Evolutionary conservation across 2,113 vertebrate genomes (phyloP), one percentile per base, ranked within the genome.

Genomic region (Panthera tigris): DNA sequence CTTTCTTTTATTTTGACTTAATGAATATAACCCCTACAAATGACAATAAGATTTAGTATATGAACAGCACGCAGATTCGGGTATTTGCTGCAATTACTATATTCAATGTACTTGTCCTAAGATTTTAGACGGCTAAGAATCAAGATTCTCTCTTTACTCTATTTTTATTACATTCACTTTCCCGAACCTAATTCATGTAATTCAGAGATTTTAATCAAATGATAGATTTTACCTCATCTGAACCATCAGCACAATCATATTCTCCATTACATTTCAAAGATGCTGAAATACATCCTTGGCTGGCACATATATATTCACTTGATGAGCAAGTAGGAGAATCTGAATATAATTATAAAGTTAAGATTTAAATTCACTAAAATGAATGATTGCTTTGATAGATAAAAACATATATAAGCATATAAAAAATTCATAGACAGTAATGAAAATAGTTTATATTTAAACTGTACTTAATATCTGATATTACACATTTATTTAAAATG

Each of bases 171-270:
- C 12, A 50, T 82, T 95, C 97, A 27, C 12, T 91, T 92, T 74
- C 19, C 48, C 21, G 48, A 93, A 82, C 4, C 11, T 82, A 69
- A 50, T 78, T 45, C 19, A 69, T 27, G 10, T 52, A 87, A 95
- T 92, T 95, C n/a, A 84, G 55, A 96, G 10, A 89, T 82, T 95
- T 91, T 65, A 91, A 88, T 80, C 31, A 73, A 96, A 91, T 84
- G n/a, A 93, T 73, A 79, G 39, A 45, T 69, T 74, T 98, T 99
- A 99, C 99, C 99, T 99, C 99, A 98, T 99, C 99, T 52, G 99
- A 99, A 94, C 99, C 99, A 66, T 99, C 99, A 86, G 99, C 98
- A 97, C 99, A 99, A 99, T 99, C 99, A 96, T 99, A 98, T 57
- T 99, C 99, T 97, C 99, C 99, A 63, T 99, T 99, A 96, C 99